Evolutionary conservation across 2,797 vertebrate genomes (phyloP), one percentile per base, ranked within the genome.

Genomic region (Melanogrammus aeglefinus): DNA sequence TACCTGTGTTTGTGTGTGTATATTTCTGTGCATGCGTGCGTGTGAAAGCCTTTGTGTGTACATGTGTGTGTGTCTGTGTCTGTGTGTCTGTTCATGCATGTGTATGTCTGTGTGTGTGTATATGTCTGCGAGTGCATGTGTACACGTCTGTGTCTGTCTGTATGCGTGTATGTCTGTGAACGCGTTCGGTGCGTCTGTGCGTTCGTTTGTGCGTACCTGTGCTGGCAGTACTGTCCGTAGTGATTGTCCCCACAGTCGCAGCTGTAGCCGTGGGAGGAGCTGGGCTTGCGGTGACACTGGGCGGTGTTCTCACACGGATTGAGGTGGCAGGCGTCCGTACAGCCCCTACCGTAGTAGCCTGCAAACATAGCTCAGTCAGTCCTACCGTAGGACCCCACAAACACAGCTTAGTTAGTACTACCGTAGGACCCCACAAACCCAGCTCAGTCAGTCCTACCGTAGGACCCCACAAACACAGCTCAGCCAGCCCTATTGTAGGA

Each of bases 251-350:
- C 92, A n/a, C 98, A 99, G 92, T 99, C 96, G 4, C 98, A 99
- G 79, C 86, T 91, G 3, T 99, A 99, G 78, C 97, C 97, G 3
- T 96, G 94, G 47, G 95, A 96, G 0, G 93, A 95, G 85, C 91
- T 96, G 0, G 94, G 94, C 82, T 96, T 97, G 77, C 94, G 95
- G 84, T 96, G 96, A 89, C 98, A 99, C 76, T 93, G 91, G 0
- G 97, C 96, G 79, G 97, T 96, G 78, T 99, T 99, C 88, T 99
- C 97, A 93, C 98, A 99, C 0, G 98, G 98, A 86, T 99, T 99
- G 85, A 99, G 88, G 81, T 96, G 94, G 86, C 98, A 99, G n/a
- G 94, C 96, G 0, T 99, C 97, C 31, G 95, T 93, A 73, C 98
- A 99, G 87, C 93, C 94, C 78, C 88, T 95, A 75, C 98, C 98